phyloP scores from a whole-genome alignment of 2,888 invertebrate genomes.

The Dioctria linearis region DNA sequence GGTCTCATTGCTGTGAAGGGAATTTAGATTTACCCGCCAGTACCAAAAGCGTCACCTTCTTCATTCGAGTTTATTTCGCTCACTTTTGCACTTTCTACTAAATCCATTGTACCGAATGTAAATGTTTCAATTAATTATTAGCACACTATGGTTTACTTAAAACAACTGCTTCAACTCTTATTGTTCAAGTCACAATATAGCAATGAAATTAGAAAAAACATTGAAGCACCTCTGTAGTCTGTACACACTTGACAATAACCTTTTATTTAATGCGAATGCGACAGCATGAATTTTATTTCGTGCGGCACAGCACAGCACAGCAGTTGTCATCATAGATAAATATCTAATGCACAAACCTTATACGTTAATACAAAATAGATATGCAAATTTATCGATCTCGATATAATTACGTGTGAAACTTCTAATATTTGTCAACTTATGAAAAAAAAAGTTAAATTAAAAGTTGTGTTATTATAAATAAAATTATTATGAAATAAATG shows the following conservation, averaged over 20 bases:
- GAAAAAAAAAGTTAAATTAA: too few relatives aligned
- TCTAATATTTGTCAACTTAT: too few relatives aligned
- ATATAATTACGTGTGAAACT: too few relatives aligned
- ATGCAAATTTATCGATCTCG: neutral
- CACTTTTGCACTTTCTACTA: constrained; percentile 27
- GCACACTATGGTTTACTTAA: neutral
- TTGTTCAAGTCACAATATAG: neutral
- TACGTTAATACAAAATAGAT: too few relatives aligned
- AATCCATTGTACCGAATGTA: neutral
- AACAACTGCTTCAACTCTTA: neutral
- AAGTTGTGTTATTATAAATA: too few relatives aligned
- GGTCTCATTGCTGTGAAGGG: too few relatives aligned
- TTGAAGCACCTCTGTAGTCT: neutral
- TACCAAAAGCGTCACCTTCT: constrained; percentile 55
- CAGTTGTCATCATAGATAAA: neutral
- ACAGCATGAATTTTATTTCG: neutral
- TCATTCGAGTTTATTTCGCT: constrained; percentile 55
- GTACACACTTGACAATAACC: neutral
- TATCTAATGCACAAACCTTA: too few relatives aligned
- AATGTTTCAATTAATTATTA: neutral
- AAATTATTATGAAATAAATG: too few relatives aligned
- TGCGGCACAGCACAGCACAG: neutral
- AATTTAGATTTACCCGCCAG: constrained; percentile 39
- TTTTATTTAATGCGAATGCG: neutral
- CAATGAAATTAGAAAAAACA: neutral